A percentile compares a stretch with the other conserved stretches of the same genome.
Conservation (phyloP, 2,888 invertebrate species). For the Hirtodrosophila histrioides region DNA sequence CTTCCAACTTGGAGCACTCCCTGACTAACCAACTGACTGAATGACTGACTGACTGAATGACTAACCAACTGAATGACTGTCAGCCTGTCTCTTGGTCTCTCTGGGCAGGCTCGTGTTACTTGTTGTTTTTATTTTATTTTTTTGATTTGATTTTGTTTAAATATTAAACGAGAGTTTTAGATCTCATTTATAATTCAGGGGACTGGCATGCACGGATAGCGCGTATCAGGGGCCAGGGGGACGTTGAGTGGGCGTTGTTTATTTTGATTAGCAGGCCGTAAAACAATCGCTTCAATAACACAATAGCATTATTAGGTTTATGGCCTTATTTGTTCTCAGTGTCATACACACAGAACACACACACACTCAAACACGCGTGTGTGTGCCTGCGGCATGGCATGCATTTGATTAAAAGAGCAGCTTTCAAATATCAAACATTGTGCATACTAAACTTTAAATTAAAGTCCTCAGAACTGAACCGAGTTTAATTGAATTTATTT, state of each 20-base stretch:
- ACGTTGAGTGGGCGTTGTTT: constrained; percentile 38
- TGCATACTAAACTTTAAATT: constrained; percentile 48
- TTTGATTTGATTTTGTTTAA: constrained; percentile 78
- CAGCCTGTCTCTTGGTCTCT: constrained; percentile 23
- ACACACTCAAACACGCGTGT: constrained; percentile 9
- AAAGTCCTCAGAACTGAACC: constrained; percentile 31
- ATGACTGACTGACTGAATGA: constrained; percentile 21
- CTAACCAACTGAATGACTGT: constrained; percentile 37
- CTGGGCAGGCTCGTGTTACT: too few relatives aligned
- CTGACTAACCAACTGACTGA: constrained; percentile 37
- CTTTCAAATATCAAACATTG: constrained; percentile 40
- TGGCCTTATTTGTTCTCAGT: constrained; percentile 71
- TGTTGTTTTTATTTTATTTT: constrained; percentile 24
- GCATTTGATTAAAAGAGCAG: constrained; percentile 65
- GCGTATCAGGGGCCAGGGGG: background rate
- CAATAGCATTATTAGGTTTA: constrained; percentile 68
- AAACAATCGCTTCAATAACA: constrained; percentile 72
- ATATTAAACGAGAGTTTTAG: constrained; percentile 78
- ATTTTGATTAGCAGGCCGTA: constrained; percentile 75
- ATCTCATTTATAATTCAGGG: constrained; percentile 73
- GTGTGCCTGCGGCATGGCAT: constrained; percentile 29
- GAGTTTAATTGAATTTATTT: constrained; percentile 53
- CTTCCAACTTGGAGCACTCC: constrained; percentile 31
- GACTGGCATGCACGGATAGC: constrained; percentile 16
- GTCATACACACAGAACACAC: constrained; percentile 33